These are phyloP conservation scores for Syngnathus scovelli DNA, from an alignment of 2,113 vertebrate genomes.

Conservation along the genomic window DNA sequence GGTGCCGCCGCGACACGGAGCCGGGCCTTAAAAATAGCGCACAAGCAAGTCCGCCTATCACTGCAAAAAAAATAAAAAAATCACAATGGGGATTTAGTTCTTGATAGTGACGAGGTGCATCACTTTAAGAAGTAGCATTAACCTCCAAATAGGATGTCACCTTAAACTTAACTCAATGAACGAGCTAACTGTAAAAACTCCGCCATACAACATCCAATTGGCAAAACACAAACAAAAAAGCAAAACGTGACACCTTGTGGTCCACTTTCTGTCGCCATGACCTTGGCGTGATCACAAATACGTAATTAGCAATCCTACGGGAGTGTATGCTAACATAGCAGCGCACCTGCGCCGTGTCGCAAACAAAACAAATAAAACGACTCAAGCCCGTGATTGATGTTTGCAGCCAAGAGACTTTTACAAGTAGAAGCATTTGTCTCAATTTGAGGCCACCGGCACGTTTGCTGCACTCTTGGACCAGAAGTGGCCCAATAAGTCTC, in stretches of 20 bases:
- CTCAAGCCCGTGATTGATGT: neutral
- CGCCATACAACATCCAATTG: neutral
- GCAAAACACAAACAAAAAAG: neutral
- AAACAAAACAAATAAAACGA: too few relatives aligned
- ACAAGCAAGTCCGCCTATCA: conserved; percentile 26
- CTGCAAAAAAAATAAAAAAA: conserved; percentile 16
- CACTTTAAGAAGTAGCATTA: conserved; percentile 12
- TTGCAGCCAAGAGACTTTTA: too few relatives aligned
- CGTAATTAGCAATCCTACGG: conserved; percentile 57
- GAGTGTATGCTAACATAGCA: conserved; percentile 9
- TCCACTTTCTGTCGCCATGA: neutral
- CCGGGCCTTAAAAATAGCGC: conserved; percentile 44
- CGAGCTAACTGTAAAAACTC: too few relatives aligned
- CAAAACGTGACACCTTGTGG: neutral
- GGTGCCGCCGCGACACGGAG: conserved; percentile 30
- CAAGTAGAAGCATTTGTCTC: neutral
- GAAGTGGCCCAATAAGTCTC: neutral
- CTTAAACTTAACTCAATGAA: neutral
- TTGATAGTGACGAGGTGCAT: conserved; percentile 12
- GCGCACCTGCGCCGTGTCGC: too few relatives aligned
- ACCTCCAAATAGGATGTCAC: conserved; percentile 7
- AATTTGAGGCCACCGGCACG: neutral
- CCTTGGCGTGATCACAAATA: conserved; percentile 23
- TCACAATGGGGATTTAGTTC: neutral
- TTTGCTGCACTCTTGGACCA: neutral